A percentile compares a stretch with the other conserved stretches of the same genome.
phyloP scores from a whole-genome alignment of 2,113 vertebrate genomes.

The Microcebus jonahi region DNA sequence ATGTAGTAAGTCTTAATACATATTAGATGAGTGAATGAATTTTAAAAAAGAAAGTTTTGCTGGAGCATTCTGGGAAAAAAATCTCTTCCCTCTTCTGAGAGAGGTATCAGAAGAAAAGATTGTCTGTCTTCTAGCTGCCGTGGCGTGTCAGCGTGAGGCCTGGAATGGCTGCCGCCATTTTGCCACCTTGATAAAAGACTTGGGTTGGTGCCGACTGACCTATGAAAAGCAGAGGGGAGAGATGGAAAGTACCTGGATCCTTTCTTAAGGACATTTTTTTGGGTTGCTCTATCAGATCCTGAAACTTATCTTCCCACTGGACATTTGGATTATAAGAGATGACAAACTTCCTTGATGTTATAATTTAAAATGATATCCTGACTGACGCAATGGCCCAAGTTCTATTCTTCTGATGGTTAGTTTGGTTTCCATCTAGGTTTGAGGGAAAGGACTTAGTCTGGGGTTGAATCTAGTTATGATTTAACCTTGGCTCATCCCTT shows the following conservation, averaged over 20 bases:
- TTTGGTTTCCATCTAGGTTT: neutral
- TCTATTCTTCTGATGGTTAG: neutral
- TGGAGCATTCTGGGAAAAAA: neutral
- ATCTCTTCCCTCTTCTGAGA: neutral
- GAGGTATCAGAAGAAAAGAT: neutral
- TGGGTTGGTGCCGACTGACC: neutral
- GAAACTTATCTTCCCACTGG: neutral
- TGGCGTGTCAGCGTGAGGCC: neutral
- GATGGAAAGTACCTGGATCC: neutral
- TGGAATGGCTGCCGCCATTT: neutral
- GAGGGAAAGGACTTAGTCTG: neutral
- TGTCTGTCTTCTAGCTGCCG: neutral
- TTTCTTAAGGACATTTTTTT: neutral
- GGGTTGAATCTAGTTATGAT: neutral
- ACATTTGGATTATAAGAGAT: neutral
- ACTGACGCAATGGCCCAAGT: neutral
- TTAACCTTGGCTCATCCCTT: neutral
- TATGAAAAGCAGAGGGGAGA: neutral
- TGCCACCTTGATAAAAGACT: neutral
- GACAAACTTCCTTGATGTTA: neutral
- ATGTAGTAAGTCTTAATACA: neutral
- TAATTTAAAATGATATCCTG: neutral
- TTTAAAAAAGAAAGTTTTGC: neutral
- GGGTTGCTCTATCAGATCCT: neutral
- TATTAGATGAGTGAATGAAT: neutral